Base-by-base conservation (phyloP, 2,797 vertebrate genomes). In the Parotocinclus haroldoi region DNA sequence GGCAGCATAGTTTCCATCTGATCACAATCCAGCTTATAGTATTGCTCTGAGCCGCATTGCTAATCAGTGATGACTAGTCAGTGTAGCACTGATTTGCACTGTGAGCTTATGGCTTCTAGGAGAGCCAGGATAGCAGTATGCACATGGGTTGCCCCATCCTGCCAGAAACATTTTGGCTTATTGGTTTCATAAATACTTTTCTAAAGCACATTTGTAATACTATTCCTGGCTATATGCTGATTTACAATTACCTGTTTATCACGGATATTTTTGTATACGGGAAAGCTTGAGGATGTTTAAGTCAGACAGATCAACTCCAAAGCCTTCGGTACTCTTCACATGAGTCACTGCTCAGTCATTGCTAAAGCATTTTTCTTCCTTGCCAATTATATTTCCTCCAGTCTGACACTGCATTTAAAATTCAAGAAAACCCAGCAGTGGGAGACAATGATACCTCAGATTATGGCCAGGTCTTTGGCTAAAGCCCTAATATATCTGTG, bases 301-400 rank as follows among this genome's bases (percentile, higher is more conserved):
- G 37, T 55, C 55, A 56, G 73, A 56, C 44, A 10, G 63, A 55
- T 51, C 12, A 54, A 49, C 63, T 59, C 42, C 46, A 0, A 38
- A 10, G 12, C 53, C 50, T 70, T 72, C 42, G 55, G 72, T 27
- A 71, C 77, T 83, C 84, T 80, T 79, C 61, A 69, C 71, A 59
- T 77, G 79, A 78, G 70, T 75, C 76, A 77, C 66, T 46, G 38
- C 68, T 77, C 49, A 38, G 54, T 72, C 60, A 48, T 49, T 58
- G 45, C 68, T 82, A 46, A 74, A 10, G 74, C 52, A 68, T 83
- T 76, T 78, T 77, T 71, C 69, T 75, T 73, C 61, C 49, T 38
- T 75, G 76, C 73, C 79, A 73, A 45, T 76, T 78, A 80, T 79
- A 69, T 78, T 72, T 77, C 66, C 82, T 81, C 65, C 45, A 75